Evolutionary conservation across 2,797 vertebrate genomes (phyloP).

Genomic region (Cynopterus sphinx): DNA sequence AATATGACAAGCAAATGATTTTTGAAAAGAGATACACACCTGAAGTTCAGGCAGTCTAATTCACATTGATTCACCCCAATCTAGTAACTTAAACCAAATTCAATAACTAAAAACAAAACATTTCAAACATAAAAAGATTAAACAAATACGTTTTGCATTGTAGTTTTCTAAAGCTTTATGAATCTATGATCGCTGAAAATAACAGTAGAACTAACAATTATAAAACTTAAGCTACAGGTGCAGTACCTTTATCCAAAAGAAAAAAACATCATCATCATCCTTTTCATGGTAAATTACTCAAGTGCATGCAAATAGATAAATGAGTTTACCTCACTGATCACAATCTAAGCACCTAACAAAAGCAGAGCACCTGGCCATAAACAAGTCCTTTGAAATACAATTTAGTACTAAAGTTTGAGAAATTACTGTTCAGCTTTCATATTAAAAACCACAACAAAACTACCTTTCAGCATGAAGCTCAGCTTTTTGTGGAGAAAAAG

Average conservation of each 20-base stretch:
- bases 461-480: constrained; percentile 58
- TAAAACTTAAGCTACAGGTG: constrained; percentile 83
- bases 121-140: constrained; percentile 62
- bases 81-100: constrained; percentile 76
- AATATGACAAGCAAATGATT: constrained; percentile 57
- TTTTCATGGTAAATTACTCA: constrained; percentile 78
- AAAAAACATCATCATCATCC: constrained; percentile 77
- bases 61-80: constrained; percentile 74
- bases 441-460: constrained; percentile 66
- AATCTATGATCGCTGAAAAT: constrained; percentile 85
- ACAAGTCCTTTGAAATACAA: constrained; percentile 82
- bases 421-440: constrained; percentile 35
- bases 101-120: constrained; percentile 75
- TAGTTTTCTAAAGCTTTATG: constrained; percentile 86
- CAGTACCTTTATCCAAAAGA: constrained; percentile 84
- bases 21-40: constrained; percentile 72
- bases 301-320: constrained; percentile 83
- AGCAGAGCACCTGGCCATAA: constrained; percentile 81
- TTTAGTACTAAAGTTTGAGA: constrained; percentile 77
- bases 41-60: constrained; percentile 74
- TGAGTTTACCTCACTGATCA: constrained; percentile 84
- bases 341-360: constrained; percentile 81
- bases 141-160: constrained; percentile 68
- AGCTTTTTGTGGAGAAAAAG: constrained; percentile 57
- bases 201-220: constrained; percentile 86